A percentile compares a stretch with the other conserved stretches of the same genome.
Conservation (phyloP, 2,797 vertebrate species). For the Setipinna tenuifilis region DNA sequence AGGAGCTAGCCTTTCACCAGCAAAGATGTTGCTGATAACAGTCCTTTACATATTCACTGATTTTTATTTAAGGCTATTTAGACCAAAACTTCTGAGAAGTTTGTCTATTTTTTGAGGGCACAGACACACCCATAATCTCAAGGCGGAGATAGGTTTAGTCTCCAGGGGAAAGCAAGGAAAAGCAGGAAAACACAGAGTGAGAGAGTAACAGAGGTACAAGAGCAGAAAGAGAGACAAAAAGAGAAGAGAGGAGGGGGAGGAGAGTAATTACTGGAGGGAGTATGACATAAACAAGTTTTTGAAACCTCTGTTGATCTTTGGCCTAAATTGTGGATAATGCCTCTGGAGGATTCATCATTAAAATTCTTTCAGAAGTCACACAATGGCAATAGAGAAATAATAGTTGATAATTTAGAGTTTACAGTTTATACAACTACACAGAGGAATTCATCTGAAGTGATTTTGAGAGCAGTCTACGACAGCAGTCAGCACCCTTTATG, state of each 20-base stretch:
- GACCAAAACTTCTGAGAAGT: not conserved
- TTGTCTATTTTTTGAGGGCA: not conserved
- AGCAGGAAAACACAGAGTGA: not conserved
- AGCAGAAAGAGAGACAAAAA: not conserved
- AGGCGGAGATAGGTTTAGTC: constrained; percentile 50
- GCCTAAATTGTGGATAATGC: not conserved
- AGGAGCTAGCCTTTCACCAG: not conserved
- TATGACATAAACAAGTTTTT: constrained; percentile 17
- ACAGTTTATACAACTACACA: not conserved
- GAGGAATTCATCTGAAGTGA: not conserved
- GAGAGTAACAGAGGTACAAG: not conserved
- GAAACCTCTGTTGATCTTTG: constrained; percentile 19
- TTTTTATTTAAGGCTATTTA: not conserved
- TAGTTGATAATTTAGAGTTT: not conserved
- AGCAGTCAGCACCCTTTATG: not conserved
- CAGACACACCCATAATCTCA: constrained; percentile 54
- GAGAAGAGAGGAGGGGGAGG: not conserved
- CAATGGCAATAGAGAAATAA: not conserved
- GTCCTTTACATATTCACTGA: not conserved
- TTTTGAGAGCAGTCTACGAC: not conserved
- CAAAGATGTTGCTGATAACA: not conserved
- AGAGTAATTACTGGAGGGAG: constrained; percentile 20
- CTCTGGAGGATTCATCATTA: constrained; percentile 17
- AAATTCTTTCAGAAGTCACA: constrained; percentile 16
- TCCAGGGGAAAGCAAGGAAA: constrained; percentile 26